Conservation (phyloP, 2,113 vertebrate genomes). For the Charadrius vociferus region DNA sequence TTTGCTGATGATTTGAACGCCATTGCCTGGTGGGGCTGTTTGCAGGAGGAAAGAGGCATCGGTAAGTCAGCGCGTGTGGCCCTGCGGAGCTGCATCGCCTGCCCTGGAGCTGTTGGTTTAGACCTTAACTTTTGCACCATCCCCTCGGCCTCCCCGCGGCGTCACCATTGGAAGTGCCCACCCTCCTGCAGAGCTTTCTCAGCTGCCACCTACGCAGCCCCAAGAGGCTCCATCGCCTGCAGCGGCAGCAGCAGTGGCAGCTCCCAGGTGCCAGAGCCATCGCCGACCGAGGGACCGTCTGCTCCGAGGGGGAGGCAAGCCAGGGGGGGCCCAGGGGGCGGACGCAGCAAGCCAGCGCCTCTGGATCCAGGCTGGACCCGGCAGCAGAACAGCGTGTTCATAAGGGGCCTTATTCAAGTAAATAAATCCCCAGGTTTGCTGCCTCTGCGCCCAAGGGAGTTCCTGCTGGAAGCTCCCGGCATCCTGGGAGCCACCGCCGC, state of each 20-base stretch:
- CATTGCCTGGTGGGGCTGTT: background rate
- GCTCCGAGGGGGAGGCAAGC: background rate
- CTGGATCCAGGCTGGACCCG: background rate
- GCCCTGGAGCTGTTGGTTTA: background rate
- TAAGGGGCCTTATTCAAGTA: background rate
- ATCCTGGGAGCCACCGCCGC: background rate
- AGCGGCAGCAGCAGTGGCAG: background rate
- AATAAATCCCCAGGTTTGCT: background rate
- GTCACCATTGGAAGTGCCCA: background rate
- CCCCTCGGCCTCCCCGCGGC: background rate
- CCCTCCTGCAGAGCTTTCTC: background rate
- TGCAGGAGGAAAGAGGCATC: background rate
- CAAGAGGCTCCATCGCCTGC: background rate
- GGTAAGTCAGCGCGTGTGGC: too few species aligned
- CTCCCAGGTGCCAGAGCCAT: background rate
- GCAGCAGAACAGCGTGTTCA: background rate
- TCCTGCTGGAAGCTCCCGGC: background rate
- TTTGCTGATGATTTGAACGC: background rate
- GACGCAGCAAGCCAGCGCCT: background rate
- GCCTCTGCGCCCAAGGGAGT: background rate
- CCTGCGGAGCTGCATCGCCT: background rate
- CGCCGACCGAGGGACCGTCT: accelerated
- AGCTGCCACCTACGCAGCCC: background rate
- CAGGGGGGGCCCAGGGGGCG: background rate
- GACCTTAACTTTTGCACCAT: background rate